Base-by-base conservation (phyloP, 2,888 invertebrate genomes). In the Deilephila porcellus region DNA sequence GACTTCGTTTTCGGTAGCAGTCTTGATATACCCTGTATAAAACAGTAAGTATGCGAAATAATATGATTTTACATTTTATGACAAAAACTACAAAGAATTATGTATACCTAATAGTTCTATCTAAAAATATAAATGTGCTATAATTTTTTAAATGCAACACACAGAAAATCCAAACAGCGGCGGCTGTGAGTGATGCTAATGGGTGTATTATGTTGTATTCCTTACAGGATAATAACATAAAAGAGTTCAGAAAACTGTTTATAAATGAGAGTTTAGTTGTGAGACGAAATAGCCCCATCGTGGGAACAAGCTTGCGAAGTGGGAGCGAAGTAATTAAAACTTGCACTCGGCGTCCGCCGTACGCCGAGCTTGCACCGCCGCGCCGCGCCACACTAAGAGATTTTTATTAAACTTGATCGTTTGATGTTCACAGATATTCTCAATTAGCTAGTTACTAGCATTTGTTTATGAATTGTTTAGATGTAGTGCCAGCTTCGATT, bases 311-410 rank as follows among this genome's bases (percentile, higher is more conserved):
- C 88, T 85, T 80, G 86, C 80, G 82, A 89, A 91, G 89, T 86
- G 86, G 87, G 88, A 83, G 86, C 84, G 86, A 92, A 93, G 91
- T 91, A 93, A 93, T 93, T 93, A 93, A 93, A 93, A 93, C 86
- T 93, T 92, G 88, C 87, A 86, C 83, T 79, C 80, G 80, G 56
- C 79, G 79, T 76, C 63, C 73, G 76, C 63, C 77, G 77, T 76
- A 67, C 76, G 77, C 79, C 78, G 75, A 74, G 79, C 80, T 80
- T 81, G 74, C 75, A 79, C 77, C 80, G 75, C 76, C 79, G 11
- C 67, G 14, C 45, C 52, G 20, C 45, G 8, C 73, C 73, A 75
- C 74, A 76, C 75, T 73, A 70, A 71, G 75, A 75, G 77, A 74
- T 78, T 79, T 81, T 74, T 81, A 80, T 81, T 78, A 82, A 79